phyloP scores from a whole-genome alignment of 2,797 vertebrate genomes.

The Eulemur rubriventer region DNA sequence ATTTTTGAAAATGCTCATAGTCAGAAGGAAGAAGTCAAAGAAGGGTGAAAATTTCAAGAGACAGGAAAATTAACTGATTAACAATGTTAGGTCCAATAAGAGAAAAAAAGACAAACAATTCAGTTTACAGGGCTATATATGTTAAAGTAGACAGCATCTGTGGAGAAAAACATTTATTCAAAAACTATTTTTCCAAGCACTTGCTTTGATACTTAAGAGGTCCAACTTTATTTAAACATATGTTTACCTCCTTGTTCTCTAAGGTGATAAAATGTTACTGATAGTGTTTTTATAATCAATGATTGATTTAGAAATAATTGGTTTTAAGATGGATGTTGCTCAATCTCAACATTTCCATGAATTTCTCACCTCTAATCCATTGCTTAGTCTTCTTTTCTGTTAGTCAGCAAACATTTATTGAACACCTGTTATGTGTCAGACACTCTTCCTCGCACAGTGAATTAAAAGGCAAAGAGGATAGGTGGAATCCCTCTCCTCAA shows the following conservation, averaged over 20 bases:
- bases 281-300: not conserved
- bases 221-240: not conserved
- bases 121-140: rapidly evolving
- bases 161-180: not conserved
- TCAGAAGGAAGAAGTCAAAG: not conserved
- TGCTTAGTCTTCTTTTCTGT: not conserved
- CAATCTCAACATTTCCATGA: not conserved
- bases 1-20: not conserved
- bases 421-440: not conserved
- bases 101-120: not conserved
- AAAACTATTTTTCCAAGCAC: not conserved
- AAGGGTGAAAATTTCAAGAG: not conserved
- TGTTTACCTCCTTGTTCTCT: not conserved
- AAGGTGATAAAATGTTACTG: not conserved
- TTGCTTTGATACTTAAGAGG: not conserved
- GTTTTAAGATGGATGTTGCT: not conserved
- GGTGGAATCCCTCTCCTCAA: not conserved
- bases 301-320: not conserved
- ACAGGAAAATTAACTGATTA: not conserved
- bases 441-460: not conserved
- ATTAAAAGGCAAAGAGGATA: not conserved
- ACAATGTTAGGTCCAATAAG: not conserved
- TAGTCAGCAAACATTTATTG: not conserved
- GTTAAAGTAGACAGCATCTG: not conserved
- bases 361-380: not conserved